Base-by-base conservation (phyloP, 1,140 invertebrate genomes). In the Drosophila subpulchrella region DNA sequence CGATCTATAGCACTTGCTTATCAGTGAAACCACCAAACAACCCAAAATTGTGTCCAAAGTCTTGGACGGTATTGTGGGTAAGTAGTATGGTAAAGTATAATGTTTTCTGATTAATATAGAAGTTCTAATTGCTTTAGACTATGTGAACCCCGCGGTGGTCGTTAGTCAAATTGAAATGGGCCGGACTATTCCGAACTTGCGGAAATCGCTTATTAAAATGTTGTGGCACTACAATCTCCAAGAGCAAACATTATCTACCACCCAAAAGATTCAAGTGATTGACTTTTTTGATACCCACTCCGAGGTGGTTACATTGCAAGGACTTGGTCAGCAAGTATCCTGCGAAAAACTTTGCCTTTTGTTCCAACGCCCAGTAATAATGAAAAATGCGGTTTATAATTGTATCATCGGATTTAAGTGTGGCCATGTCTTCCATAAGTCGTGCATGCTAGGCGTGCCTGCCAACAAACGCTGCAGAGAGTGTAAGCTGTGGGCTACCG, bases 161-260 rank as follows among this genome's bases (percentile, higher is more conserved):
- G 96, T 99, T 57, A 93, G 96, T 84, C 95, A 95, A 90, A 99
- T 99, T 77, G 95, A 96, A 77, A 94, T 95, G 4, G 95, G 95
- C 2, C 95, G 97, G 91, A 94, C 97, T 92, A 98, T 99, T 79
- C 97, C 97, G 50, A 97, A 97, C 13, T 93, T 99, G 1, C 96
- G 98, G 75, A 95, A 97, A 84, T 97, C 98, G 4, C 93, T 99
- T 4, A 96, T 98, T 0, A 98, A 98, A 93, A 98, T 99, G 95
- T 95, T 99, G 92, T 96, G 97, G 86, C 98, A 99, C 92, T 99
- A 98, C 91, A 98, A 97, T 92, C 93, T 99, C 38, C 98, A 99
- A 94, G 95, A 98, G 39, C 96, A 97, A 12, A 95, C 98, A 4
- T 95, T 98, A 92, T 96, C 97, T 92, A 97, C 97, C 0, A 98